Evolutionary conservation across 1,140 invertebrate genomes (phyloP), one percentile per base, ranked within the genome.

Genomic region (Drosophila tsacasi): DNA sequence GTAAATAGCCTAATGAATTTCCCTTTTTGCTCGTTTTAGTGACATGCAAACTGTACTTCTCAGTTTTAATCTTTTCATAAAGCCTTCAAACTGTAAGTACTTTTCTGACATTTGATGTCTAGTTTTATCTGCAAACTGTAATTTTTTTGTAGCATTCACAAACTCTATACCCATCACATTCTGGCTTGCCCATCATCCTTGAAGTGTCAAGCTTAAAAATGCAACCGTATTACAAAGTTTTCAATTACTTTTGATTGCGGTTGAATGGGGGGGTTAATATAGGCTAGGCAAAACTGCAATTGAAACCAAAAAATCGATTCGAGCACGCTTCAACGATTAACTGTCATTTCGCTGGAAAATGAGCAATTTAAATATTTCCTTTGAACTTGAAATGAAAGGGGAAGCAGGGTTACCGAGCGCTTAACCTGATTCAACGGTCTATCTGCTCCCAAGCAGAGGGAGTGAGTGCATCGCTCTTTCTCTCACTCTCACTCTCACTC

Each of bases 181-280:
- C 32, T 3, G 7, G 5, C 32, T 27, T 32, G 19, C 19, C 21
- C 54, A 44, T 44, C 21, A 68, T 66, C 60, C 66, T 68, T 68
- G 63, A 27, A 35, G 27, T 35, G 62, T 12, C 37, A 35, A 5
- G 23, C 23, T 71, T 55, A 21, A 13, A 67, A 69, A 68, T 68
- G 67, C 62, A 69, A 68, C 49, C 63, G 46, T 30, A 32, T 12
- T 68, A 69, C 27, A 52, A 47, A 55, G 64, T 50, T 46, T 66
- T 67, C 63, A 68, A 71, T 71, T 68, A 42, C 47, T 30, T 30
- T 69, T 49, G 47, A 67, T 71, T 69, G 62, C 47, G 50, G 46
- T 17, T 54, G 39, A 65, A 27, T 27, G 39, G 25, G 19, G 25
- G 21, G 25, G 1, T 37, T 21, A 9, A 23, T 30, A 47, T 32